Evolutionary conservation across 2,888 invertebrate species (phyloP).

Genomic region (Holacanthella duospinosa): DNA sequence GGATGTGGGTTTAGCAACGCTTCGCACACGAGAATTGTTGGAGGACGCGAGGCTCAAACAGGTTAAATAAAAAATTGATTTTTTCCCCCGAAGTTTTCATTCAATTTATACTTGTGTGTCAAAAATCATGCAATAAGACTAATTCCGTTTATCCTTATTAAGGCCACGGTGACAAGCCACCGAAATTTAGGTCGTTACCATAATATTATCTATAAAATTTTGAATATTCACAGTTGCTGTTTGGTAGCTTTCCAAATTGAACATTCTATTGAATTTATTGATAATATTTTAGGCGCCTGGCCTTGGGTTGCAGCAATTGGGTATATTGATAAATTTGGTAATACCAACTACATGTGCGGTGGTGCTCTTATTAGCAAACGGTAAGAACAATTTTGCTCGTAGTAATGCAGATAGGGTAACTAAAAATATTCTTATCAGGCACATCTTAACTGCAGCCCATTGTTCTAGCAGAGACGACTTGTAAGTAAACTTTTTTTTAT

Average conservation of each 20-base stretch:
- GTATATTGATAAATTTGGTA: slow-evolving; percentile 45
- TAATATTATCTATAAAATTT: no score
- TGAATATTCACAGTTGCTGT: no score
- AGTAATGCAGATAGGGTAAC: neutral
- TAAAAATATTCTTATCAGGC: neutral
- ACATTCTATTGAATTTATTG: neutral
- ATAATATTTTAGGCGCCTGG: slow-evolving; percentile 55
- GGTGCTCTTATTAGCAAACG: slow-evolving; percentile 56
- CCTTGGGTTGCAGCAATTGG: slow-evolving; percentile 71
- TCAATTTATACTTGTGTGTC: no score
- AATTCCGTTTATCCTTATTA: no score
- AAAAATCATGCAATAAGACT: no score
- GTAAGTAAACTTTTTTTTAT: slow-evolving; percentile 44
- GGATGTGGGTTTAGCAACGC: slow-evolving; percentile 55
- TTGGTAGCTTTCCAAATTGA: no score
- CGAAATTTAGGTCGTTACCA: no score
- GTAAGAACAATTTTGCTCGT: slow-evolving; percentile 45
- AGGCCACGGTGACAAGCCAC: no score
- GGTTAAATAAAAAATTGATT: slow-evolving; percentile 20
- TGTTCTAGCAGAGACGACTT: slow-evolving; percentile 55
- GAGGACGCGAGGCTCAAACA: slow-evolving; percentile 24
- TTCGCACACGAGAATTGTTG: slow-evolving; percentile 41
- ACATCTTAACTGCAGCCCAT: slow-evolving; percentile 63
- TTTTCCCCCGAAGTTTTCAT: no score
- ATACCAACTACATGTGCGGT: slow-evolving; percentile 48